phyloP scores from a whole-genome alignment of 2,888 invertebrate species.

The Pandemis heparana region DNA sequence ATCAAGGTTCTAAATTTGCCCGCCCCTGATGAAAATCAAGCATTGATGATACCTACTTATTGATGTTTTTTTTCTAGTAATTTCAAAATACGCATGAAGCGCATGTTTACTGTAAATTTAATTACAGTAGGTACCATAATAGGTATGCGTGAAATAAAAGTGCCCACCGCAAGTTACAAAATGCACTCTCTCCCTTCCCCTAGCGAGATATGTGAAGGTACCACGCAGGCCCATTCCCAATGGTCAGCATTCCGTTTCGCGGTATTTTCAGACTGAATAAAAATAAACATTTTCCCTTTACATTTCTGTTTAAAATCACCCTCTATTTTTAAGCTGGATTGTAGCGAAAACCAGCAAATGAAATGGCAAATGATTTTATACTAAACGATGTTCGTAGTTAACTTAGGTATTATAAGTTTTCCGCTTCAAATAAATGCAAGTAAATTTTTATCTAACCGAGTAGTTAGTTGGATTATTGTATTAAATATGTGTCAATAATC shows the following conservation, averaged over 20 bases:
- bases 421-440: too few species aligned
- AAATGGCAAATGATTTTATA: too few species aligned
- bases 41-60: too few species aligned
- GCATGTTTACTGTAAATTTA: not conserved
- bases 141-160: not conserved
- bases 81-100: too few species aligned
- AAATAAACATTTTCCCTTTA: not conserved
- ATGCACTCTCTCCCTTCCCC: conserved; percentile 5
- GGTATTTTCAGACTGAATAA: not conserved
- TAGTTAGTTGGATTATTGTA: too few species aligned
- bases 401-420: too few species aligned
- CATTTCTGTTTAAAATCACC: not conserved
- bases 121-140: not conserved
- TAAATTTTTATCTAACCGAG: too few species aligned
- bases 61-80: too few species aligned
- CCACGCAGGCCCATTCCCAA: not conserved
- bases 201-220: conserved; percentile 6
- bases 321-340: not conserved
- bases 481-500: not conserved
- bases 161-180: not conserved
- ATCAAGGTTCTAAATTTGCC: too few species aligned
- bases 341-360: not conserved
- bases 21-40: too few species aligned
- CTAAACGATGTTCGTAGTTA: too few species aligned
- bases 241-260: conserved; percentile 6